Conservation (phyloP, 30 jellyfish, hydroid and myxozoan genomes). For the Turritopsis rubra region DNA sequence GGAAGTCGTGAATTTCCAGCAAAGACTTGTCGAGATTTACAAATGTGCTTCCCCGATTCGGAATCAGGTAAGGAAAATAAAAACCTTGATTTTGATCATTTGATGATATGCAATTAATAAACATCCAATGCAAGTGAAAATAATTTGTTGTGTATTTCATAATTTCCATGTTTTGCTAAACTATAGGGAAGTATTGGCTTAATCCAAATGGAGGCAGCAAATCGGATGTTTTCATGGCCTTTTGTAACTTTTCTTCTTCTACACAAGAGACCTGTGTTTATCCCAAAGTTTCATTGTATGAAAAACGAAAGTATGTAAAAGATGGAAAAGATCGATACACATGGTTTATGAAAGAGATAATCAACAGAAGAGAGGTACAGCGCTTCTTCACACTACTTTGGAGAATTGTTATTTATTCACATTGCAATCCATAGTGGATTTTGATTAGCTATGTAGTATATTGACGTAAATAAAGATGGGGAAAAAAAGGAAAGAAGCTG, state of each 20-base stretch:
- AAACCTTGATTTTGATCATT: neutral
- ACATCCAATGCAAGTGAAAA: neutral
- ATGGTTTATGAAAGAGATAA: constrained; percentile 60
- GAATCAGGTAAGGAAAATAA: constrained; percentile 41
- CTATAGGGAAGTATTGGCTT: constrained; percentile 61
- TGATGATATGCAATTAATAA: neutral
- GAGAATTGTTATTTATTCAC: no score
- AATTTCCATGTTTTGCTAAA: neutral
- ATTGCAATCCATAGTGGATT: no score
- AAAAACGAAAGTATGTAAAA: constrained; percentile 42
- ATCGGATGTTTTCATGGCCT: constrained; percentile 44
- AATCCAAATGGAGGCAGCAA: constrained; percentile 81
- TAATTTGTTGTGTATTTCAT: neutral
- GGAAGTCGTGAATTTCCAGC: constrained; percentile 78
- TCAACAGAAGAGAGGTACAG: neutral
- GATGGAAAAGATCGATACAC: constrained; percentile 48
- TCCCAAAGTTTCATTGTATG: constrained; percentile 1
- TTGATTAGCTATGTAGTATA: no score
- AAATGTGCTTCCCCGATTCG: constrained; percentile 67
- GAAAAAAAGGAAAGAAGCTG: no score
- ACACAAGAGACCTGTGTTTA: neutral
- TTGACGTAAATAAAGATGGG: no score
- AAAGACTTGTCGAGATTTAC: constrained; percentile 76
- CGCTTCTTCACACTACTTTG: neutral
- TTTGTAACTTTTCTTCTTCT: constrained; percentile 34